Conservation (phyloP, 1,140 invertebrate genomes). For the Maniola jurtina region DNA sequence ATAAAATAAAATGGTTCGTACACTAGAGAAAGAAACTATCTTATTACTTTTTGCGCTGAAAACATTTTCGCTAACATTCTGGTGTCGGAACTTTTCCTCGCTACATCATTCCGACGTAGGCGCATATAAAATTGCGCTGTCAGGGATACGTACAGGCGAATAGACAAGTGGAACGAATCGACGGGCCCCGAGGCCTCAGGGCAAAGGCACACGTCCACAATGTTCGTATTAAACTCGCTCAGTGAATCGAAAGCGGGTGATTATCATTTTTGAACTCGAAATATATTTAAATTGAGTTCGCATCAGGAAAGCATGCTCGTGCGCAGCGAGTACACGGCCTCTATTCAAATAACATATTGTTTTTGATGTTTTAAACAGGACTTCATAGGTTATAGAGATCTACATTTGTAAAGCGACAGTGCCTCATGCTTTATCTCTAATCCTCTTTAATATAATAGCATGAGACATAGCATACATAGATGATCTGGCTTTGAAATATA, state of each 20-base stretch:
- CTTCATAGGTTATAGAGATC: too few species aligned
- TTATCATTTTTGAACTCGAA: conserved; percentile 11
- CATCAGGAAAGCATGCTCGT: neutral
- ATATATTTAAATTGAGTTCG: neutral
- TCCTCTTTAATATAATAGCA: too few species aligned
- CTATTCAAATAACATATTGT: too few species aligned
- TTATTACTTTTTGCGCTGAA: neutral
- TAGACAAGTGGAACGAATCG: conserved; percentile 13
- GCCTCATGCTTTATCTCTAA: too few species aligned
- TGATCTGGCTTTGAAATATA: too few species aligned
- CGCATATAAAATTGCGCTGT: neutral
- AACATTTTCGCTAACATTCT: neutral
- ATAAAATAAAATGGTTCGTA: too few species aligned
- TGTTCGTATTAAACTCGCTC: conserved; percentile 14
- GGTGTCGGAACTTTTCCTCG: conserved; percentile 2
- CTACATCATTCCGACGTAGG: conserved; percentile 13
- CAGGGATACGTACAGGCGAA: conserved; percentile 8
- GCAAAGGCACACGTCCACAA: conserved; percentile 3
- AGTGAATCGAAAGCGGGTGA: conserved; percentile 20
- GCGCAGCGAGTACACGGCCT: too few species aligned
- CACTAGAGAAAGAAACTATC: too few species aligned
- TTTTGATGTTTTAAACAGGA: too few species aligned
- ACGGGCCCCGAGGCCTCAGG: neutral
- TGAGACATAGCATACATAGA: too few species aligned
- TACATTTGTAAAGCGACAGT: too few species aligned